Evolutionary conservation across 2,113 vertebrate species (phyloP), one percentile per base, ranked within the genome.

Genomic region (Irena cyanogastra): DNA sequence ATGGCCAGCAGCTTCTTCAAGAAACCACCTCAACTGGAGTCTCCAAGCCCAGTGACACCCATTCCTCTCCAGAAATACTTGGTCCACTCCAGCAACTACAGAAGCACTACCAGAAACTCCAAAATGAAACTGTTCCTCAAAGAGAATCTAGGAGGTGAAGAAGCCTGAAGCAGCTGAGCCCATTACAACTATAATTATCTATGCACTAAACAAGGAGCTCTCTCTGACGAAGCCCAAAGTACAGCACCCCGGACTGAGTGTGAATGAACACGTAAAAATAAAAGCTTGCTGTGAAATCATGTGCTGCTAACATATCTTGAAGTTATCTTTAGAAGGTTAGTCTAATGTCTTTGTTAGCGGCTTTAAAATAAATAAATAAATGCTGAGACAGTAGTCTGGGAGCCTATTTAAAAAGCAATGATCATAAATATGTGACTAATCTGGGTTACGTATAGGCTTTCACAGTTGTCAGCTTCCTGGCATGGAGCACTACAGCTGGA

Each of bases 261-360:
- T 83, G 81, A 96, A 96, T 89, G 54, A 81, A 92, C 53, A 6
- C 14, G 57, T 68, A 79, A 90, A 95, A 97, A 95, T 94, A 97
- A 96, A 93, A 93, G 76, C 60, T 77, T 63, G 66, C 59, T 83
- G 78, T 88, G 52, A 94, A 96, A 92, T 96, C 90, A 89, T 63
- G 85, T 93, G 88, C 84, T 91, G 85, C 94, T 72, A 33, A 33
- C 18, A 49, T 87, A 83, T 81, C 80, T 78, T 72, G 17, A 75
- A 42, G 82, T 92, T 97, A 96, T 95, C 93, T 97, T 98, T 98
- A 97, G 97, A 97, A 95, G 72, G 74, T 63, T 79, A 90, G 37
- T 13, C 84, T 93, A 85, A 85, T 75, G n/a, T 78, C 90, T 96
- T 84, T 94, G 81, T 96, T 97, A 90, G 91, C 90, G 82, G 70